Base-by-base conservation (phyloP, 2,113 vertebrate genomes). In the Fulica atra region DNA sequence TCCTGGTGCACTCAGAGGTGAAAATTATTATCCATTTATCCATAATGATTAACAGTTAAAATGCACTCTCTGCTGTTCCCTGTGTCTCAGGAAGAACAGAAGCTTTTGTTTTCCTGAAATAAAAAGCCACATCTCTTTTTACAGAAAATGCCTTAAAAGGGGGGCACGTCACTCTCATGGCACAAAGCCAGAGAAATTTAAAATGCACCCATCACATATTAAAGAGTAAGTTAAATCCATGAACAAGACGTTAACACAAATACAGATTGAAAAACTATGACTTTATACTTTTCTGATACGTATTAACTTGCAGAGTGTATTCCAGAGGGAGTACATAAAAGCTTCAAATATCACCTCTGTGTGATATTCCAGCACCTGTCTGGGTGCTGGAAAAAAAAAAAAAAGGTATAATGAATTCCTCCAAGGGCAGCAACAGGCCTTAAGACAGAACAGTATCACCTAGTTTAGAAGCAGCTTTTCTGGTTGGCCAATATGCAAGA, bases 81-180 rank as follows among this genome's bases (percentile, higher is more conserved):
- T 64, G 12, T 61, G 80, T 92, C 94, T 97, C 73, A 40, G 91
- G 42, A 96, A 97, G 94, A 98, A 97, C 53, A 97, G 92, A 82
- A 86, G 95, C 94, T 97, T 97, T 95, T 96, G 96, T 97, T 87
- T 95, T 51, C 60, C 81, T 61, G 76, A 96, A 97, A 96, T 93
- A 94, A 97, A 97, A 97, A 95, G 87, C 81, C 80, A 86, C 69
- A 46, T 94, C 80, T 95, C 93, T 97, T 95, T 97, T 97, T 96
- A 91, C 89, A 98, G 93, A 89, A 95, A 97, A 94, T 85, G 88
- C 81, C 89, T 97, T 96, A 74, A 86, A 96, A 95, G 33, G 65
- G 35, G 33, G 65, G 28, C 88, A 83, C 14, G 3, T 95, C 88
- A 64, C 35, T 82, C 66, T 74, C 31, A 26, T 95, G 82, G 95